Evolutionary conservation across 1,140 invertebrate genomes (phyloP).

Genomic region (Caenorhabditis inopinata): DNA sequence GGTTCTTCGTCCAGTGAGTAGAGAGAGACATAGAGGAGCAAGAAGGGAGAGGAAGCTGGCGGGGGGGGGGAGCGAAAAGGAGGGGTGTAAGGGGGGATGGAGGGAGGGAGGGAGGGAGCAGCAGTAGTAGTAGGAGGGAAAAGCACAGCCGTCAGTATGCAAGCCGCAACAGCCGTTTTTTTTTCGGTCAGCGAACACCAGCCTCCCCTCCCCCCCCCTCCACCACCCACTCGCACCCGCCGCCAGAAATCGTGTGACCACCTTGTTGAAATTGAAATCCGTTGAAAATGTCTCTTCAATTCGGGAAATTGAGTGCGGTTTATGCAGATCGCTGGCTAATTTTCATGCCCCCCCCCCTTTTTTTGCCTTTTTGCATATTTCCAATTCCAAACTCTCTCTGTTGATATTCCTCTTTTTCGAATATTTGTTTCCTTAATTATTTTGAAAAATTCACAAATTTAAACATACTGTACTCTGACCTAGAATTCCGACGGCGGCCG

Average conservation of each 20-base stretch:
- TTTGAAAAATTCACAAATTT: too few species aligned
- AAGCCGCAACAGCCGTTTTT: background rate
- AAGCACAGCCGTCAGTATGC: background rate
- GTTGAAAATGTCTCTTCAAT: too few species aligned
- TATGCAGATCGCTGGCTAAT: too few species aligned
- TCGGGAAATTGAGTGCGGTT: too few species aligned
- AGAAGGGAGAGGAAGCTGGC: too few species aligned
- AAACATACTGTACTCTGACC: too few species aligned
- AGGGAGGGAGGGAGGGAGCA: too few species aligned
- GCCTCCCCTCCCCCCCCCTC: background rate
- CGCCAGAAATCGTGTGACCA: background rate
- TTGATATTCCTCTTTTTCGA: background rate
- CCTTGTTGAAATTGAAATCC: background rate
- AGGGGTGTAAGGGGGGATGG: too few species aligned
- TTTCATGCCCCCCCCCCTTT: too few species aligned
- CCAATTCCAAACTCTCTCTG: background rate
- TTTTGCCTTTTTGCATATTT: too few species aligned
- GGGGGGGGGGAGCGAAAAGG: too few species aligned
- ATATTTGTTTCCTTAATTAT: background rate
- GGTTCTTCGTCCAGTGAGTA: background rate
- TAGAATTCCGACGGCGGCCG: too few species aligned
- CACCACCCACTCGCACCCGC: background rate
- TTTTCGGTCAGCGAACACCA: slow-evolving; percentile 19
- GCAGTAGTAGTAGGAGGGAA: background rate
- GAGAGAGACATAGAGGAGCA: background rate